These are phyloP conservation scores for Rhynchophorus ferrugineus DNA, from an alignment of 1,140 invertebrate species.

Conservation along the genomic window DNA sequence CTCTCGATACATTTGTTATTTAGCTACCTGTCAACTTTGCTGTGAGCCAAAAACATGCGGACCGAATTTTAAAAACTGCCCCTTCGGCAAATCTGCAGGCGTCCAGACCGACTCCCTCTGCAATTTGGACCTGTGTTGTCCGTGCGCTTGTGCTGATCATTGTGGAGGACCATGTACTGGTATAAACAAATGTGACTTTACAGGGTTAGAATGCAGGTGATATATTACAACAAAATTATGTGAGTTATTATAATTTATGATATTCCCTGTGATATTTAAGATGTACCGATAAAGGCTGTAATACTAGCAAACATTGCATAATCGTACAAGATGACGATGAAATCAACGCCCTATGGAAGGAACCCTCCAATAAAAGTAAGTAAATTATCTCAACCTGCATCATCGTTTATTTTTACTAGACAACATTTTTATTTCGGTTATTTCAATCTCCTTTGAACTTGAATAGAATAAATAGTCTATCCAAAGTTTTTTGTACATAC, in stretches of 20 bases:
- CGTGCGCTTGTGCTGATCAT: slow-evolving; percentile 3
- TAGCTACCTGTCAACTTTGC: slow-evolving; percentile 10
- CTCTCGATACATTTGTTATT: no score
- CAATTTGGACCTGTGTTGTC: neutral
- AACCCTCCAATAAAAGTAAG: no score
- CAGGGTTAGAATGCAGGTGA: slow-evolving; percentile 8
- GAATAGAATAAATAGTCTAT: no score
- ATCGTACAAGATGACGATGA: slow-evolving; percentile 7
- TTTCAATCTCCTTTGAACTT: no score
- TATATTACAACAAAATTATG: neutral
- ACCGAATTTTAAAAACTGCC: slow-evolving; percentile 9
- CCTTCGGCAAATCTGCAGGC: slow-evolving; percentile 1
- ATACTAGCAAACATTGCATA: slow-evolving; percentile 14
- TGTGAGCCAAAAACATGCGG: slow-evolving; percentile 15
- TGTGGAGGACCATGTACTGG: no score
- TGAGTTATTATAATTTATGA: neutral
- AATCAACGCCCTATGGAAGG: neutral
- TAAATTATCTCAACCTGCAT: no score
- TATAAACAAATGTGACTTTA: slow-evolving; percentile 5
- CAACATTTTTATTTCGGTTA: no score
- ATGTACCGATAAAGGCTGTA: slow-evolving; percentile 11
- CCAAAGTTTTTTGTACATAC: no score
- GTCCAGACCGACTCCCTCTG: slow-evolving; percentile 15
- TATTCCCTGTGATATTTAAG: slow-evolving; percentile 12
- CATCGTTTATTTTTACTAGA: no score